phyloP scores from a whole-genome alignment of 2,797 vertebrate species.

The Macrochelys suwanniensis region DNA sequence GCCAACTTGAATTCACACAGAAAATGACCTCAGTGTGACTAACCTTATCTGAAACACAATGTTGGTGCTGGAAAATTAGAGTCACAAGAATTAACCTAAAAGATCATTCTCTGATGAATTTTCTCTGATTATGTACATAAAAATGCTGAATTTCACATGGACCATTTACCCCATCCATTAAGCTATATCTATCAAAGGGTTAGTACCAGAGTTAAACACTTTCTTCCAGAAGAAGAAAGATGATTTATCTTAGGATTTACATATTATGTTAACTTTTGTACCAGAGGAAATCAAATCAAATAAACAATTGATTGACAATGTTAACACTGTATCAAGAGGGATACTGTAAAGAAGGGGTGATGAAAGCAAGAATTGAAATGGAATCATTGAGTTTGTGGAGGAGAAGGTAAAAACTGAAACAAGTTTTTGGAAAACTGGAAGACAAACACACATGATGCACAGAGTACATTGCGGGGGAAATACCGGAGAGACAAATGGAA shows the following conservation, averaged over 20 bases:
- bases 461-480: slow-evolving; percentile 32
- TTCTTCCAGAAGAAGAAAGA: background rate
- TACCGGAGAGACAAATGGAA: slow-evolving; percentile 43
- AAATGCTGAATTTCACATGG: background rate
- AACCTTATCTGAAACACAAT: background rate
- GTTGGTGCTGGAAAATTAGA: background rate
- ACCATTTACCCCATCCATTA: background rate
- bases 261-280: background rate
- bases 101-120: background rate
- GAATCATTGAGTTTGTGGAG: slow-evolving; percentile 51
- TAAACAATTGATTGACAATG: slow-evolving; percentile 22
- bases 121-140: background rate
- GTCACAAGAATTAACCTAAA: background rate
- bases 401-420: slow-evolving; percentile 35
- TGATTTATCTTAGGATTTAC: background rate
- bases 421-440: slow-evolving; percentile 40
- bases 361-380: slow-evolving; percentile 36
- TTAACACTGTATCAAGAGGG: slow-evolving; percentile 17
- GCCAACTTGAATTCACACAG: background rate
- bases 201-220: background rate
- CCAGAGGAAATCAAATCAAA: background rate
- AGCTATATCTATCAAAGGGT: background rate
- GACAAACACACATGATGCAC: slow-evolving; percentile 51
- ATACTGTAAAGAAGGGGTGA: slow-evolving; percentile 14
- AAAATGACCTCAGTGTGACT: background rate